Conservation (phyloP, 2,888 invertebrate genomes). For the Rhyacophila evoluta region DNA sequence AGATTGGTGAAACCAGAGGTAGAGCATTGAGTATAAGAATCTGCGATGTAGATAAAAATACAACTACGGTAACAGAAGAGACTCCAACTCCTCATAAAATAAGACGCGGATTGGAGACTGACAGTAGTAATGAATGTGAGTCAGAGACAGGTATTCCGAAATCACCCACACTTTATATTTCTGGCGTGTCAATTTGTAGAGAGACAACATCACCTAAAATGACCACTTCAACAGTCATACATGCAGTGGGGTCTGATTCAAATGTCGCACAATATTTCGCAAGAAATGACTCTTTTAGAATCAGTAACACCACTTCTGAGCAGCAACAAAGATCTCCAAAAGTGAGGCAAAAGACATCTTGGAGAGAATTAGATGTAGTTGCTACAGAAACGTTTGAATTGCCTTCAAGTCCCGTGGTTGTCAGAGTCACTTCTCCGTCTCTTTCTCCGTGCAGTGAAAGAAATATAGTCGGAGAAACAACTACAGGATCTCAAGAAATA, state of each 20-base stretch:
- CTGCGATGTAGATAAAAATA: slow-evolving; percentile 57
- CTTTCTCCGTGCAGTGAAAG: slow-evolving; percentile 51
- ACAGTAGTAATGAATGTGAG: slow-evolving; percentile 69
- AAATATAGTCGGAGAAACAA: slow-evolving; percentile 43
- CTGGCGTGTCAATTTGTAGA: slow-evolving; percentile 70
- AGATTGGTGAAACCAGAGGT: slow-evolving; percentile 55
- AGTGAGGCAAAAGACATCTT: slow-evolving; percentile 45
- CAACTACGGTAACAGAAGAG: slow-evolving; percentile 32
- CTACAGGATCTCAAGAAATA: slow-evolving; percentile 59
- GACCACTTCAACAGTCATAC: slow-evolving; percentile 58
- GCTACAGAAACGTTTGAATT: slow-evolving; percentile 4
- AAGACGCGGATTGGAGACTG: slow-evolving; percentile 62
- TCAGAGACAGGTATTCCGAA: slow-evolving; percentile 71
- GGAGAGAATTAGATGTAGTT: slow-evolving; percentile 41
- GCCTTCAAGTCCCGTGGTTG: slow-evolving; percentile 50
- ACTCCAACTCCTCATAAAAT: slow-evolving; percentile 32
- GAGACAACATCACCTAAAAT: slow-evolving; percentile 66
- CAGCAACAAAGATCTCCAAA: slow-evolving; percentile 51
- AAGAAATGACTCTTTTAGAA: slow-evolving; percentile 40
- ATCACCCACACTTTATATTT: slow-evolving; percentile 71
- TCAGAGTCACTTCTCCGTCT: slow-evolving; percentile 52
- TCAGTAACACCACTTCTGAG: slow-evolving; percentile 37
- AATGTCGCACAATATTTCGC: slow-evolving; percentile 56
- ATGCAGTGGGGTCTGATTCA: slow-evolving; percentile 56
- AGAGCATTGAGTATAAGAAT: slow-evolving; percentile 62